These are phyloP conservation scores for Oenanthe oenanthe DNA, from an alignment of 2,113 vertebrate species.

Conservation along the genomic window DNA sequence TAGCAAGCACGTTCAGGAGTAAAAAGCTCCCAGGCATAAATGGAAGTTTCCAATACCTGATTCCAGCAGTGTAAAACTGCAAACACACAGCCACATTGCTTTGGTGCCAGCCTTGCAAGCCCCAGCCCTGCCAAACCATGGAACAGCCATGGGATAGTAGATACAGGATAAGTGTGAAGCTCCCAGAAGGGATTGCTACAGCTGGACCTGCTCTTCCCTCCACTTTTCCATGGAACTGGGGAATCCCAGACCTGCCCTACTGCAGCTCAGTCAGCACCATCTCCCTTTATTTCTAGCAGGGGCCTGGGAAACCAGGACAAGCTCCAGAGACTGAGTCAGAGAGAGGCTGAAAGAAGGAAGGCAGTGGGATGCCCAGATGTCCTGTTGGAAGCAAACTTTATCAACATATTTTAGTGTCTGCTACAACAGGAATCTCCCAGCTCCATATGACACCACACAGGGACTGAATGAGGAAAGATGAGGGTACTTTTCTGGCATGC, in stretches of 20 bases:
- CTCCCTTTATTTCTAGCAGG: not conserved
- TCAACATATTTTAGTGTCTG: not conserved
- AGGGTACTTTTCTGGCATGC: not conserved
- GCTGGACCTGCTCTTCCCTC: not conserved
- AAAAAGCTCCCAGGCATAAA: not conserved
- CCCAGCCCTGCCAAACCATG: not conserved
- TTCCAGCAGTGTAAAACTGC: not conserved
- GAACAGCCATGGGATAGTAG: accelerated
- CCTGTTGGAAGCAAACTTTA: not conserved
- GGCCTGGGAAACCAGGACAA: not conserved
- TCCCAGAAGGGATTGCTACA: not conserved
- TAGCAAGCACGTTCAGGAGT: not conserved
- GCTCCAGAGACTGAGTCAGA: not conserved
- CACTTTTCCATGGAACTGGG: accelerated
- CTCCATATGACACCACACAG: accelerated
- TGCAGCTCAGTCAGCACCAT: not conserved
- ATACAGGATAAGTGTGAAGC: accelerated
- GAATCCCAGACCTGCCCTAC: not conserved
- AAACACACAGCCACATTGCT: accelerated
- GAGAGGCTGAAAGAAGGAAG: not conserved
- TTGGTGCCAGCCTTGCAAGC: not conserved
- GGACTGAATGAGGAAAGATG: not conserved
- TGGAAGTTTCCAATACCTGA: not conserved
- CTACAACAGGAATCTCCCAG: not conserved
- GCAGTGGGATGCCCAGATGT: accelerated